Evolutionary conservation across 2,888 invertebrate genomes (phyloP).

Genomic region (Tethea ocularis): DNA sequence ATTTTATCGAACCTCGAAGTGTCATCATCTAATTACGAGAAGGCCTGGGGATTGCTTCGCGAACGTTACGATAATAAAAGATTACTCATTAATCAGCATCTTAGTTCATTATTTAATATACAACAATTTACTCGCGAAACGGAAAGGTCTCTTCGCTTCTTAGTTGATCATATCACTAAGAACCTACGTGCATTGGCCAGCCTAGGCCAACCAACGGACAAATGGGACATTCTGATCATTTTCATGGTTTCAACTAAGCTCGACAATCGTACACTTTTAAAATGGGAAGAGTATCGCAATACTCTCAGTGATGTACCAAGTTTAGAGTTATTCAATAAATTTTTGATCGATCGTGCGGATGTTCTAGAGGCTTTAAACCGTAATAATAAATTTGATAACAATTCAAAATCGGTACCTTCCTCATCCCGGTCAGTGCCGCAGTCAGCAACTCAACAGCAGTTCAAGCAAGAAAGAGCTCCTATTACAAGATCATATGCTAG

Average conservation of each 20-base stretch:
- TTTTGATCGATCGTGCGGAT: constrained; percentile 31
- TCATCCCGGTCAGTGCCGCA: background rate
- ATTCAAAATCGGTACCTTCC: background rate
- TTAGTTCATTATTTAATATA: constrained; percentile 25
- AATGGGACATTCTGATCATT: constrained; percentile 29
- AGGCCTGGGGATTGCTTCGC: constrained; percentile 31
- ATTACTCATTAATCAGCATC: constrained; percentile 22
- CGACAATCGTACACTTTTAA: constrained; percentile 23
- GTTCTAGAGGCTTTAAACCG: constrained; percentile 29
- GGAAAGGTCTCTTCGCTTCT: constrained; percentile 22
- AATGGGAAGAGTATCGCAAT: constrained; percentile 35
- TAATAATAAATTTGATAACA: constrained; percentile 14
- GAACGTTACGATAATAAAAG: constrained; percentile 27
- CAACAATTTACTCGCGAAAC: constrained; percentile 21
- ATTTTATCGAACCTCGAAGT: constrained; percentile 27
- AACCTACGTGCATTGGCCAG: constrained; percentile 30
- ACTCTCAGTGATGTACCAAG: constrained; percentile 21
- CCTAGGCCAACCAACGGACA: constrained; percentile 28
- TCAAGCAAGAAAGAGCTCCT: background rate
- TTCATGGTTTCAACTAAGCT: constrained; percentile 27
- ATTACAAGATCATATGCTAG: constrained; percentile 21
- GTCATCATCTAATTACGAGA: constrained; percentile 23
- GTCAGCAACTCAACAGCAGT: constrained; percentile 7
- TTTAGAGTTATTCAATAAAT: constrained; percentile 28
- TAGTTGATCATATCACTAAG: constrained; percentile 31